phyloP scores from a whole-genome alignment of 2,888 invertebrate genomes.

The Andricus quercusramuli region DNA sequence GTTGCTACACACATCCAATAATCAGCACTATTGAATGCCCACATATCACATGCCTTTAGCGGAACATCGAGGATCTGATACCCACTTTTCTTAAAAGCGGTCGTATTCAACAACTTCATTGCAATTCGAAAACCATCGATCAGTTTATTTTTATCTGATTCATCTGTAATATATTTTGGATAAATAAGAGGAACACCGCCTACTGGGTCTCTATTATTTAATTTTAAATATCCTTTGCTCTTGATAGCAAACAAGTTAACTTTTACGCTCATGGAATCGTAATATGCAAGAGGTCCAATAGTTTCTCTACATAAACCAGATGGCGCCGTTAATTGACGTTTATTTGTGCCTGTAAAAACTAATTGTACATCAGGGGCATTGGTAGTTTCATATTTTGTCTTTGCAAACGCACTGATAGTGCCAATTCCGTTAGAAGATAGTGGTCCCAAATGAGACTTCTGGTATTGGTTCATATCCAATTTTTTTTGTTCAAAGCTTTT shows the following conservation, averaged over 20 bases:
- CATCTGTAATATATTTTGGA: constrained; percentile 86
- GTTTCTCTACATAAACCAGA: neutral
- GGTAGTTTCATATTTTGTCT: too few relatives aligned
- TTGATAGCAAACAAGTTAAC: constrained; percentile 48
- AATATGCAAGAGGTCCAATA: constrained; percentile 49
- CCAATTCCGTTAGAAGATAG: constrained; percentile 14
- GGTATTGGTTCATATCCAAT: constrained; percentile 78
- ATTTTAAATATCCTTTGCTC: constrained; percentile 53
- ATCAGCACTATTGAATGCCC: constrained; percentile 85
- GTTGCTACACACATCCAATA: constrained; percentile 86
- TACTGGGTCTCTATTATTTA: constrained; percentile 54
- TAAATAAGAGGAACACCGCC: constrained; percentile 83
- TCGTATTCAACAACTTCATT: constrained; percentile 86
- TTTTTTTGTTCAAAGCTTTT: constrained; percentile 67
- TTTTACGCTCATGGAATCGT: constrained; percentile 48
- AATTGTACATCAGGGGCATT: constrained; percentile 12
- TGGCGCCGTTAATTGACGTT: neutral
- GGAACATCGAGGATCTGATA: constrained; percentile 87
- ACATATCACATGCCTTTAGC: constrained; percentile 88
- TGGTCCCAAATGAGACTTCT: constrained; percentile 79
- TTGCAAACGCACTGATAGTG: constrained; percentile 74
- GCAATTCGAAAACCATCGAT: constrained; percentile 90
- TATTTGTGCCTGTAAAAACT: neutral
- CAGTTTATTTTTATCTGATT: constrained; percentile 86
- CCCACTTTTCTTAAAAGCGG: constrained; percentile 87